phyloP scores from a whole-genome alignment of 2,113 vertebrate genomes.

The Neodon shergylaensis region DNA sequence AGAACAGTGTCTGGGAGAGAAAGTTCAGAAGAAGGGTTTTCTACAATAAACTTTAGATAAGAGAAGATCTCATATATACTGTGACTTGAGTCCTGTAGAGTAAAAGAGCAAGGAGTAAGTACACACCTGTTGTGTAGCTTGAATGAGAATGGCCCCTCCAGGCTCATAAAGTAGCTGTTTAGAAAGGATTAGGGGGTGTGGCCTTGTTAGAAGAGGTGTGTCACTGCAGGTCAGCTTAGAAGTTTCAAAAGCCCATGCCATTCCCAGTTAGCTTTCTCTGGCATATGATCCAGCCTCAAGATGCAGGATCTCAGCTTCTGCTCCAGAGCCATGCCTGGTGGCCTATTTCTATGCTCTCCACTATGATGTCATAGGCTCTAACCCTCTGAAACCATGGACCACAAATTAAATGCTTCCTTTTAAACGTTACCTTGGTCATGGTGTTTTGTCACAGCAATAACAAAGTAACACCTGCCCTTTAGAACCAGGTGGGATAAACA shows the following conservation, averaged over 20 bases:
- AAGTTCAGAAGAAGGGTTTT: background rate
- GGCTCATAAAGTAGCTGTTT: background rate
- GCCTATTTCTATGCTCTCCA: background rate
- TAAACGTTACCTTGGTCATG: background rate
- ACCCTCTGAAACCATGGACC: background rate
- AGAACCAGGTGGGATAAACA: background rate
- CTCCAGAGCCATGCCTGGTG: background rate
- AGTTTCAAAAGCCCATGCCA: background rate
- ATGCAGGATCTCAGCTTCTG: background rate
- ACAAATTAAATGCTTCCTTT: background rate
- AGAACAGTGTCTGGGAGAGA: background rate
- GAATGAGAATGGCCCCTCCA: background rate
- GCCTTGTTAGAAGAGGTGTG: background rate
- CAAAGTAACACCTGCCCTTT: background rate
- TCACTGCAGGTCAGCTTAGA: background rate
- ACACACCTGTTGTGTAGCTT: background rate
- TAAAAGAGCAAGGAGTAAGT: background rate
- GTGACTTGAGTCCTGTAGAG: background rate
- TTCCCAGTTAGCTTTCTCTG: background rate
- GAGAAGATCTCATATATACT: conserved; percentile 24
- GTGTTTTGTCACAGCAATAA: background rate
- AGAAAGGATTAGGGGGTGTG: background rate
- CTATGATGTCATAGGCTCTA: background rate
- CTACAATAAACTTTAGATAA: background rate
- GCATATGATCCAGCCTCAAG: background rate